Evolutionary conservation across 2,797 vertebrate genomes (phyloP).

Genomic region (Sebastes diploproa): DNA sequence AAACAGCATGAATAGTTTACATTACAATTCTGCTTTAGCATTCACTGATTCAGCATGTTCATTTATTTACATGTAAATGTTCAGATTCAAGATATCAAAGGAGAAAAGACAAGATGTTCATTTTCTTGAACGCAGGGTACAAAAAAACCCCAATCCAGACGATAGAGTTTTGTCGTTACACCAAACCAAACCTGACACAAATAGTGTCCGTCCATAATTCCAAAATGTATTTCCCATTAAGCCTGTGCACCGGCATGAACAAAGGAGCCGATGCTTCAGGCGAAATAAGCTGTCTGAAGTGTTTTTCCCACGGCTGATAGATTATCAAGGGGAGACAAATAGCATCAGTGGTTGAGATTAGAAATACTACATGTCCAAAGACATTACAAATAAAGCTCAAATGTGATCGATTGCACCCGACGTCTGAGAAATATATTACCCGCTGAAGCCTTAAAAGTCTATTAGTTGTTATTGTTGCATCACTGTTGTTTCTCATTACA

Average conservation of each 20-base stretch:
- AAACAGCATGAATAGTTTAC: background rate
- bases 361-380: background rate
- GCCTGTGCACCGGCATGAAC: background rate
- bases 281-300: conserved; percentile 21
- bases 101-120: background rate
- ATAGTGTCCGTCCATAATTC: background rate
- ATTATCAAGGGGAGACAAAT: conserved; percentile 21
- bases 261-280: background rate
- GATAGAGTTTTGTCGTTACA: background rate
- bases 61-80: background rate
- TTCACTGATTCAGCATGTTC: background rate
- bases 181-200: conserved; percentile 22
- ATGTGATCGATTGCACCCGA: conserved; percentile 9
- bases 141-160: background rate
- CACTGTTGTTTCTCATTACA: background rate
- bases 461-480: background rate
- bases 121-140: background rate
- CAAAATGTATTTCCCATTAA: conserved; percentile 8
- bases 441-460: conserved; percentile 3
- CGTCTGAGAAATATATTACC: conserved; percentile 27
- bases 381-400: conserved; percentile 19
- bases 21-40: background rate
- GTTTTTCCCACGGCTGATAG: background rate
- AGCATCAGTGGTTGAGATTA: conserved; percentile 14
- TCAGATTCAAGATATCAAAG: background rate